Evolutionary conservation across 2,888 invertebrate genomes (phyloP).

Genomic region (Anticlea derivata): DNA sequence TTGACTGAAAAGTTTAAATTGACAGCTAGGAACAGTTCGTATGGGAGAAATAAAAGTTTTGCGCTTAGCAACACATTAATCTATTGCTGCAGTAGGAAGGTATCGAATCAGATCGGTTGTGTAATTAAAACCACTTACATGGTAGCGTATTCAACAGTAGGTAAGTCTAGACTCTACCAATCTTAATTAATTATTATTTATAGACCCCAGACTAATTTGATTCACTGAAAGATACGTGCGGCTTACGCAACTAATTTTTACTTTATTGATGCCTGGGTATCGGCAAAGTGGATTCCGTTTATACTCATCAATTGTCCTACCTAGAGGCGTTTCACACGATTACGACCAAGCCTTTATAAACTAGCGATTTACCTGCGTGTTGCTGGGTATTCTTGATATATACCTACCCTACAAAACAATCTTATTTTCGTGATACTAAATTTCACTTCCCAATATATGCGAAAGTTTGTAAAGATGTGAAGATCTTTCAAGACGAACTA

Average conservation of each 20-base stretch:
- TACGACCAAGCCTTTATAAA: too few relatives aligned
- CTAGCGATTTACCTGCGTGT: too few relatives aligned
- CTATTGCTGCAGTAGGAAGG: neutral
- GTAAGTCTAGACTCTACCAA: slow-evolving; percentile 9
- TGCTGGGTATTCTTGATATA: too few relatives aligned
- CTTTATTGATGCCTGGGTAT: slow-evolving; percentile 35
- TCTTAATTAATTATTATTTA: slow-evolving; percentile 23
- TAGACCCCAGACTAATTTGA: slow-evolving; percentile 17
- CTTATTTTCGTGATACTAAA: too few relatives aligned
- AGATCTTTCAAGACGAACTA: too few relatives aligned
- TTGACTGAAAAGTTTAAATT: too few relatives aligned
- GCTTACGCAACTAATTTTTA: slow-evolving; percentile 32
- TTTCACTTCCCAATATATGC: too few relatives aligned
- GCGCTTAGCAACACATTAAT: too few relatives aligned
- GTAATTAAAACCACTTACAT: slow-evolving; percentile 7
- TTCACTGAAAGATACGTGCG: slow-evolving; percentile 24
- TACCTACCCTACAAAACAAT: too few relatives aligned
- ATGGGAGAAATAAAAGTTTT: too few relatives aligned
- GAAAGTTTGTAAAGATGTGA: too few relatives aligned
- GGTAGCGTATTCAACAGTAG: neutral
- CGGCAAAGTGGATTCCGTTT: slow-evolving; percentile 29
- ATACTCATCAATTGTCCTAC: slow-evolving; percentile 37
- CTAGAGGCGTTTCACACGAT: slow-evolving; percentile 36
- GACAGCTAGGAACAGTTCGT: too few relatives aligned
- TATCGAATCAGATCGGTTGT: slow-evolving; percentile 1